Percentiles rank a stretch among this genome's conserved stretches.
Evolutionary conservation across 2,888 invertebrate genomes (phyloP).

Genomic region (Sphinx pinastri): DNA sequence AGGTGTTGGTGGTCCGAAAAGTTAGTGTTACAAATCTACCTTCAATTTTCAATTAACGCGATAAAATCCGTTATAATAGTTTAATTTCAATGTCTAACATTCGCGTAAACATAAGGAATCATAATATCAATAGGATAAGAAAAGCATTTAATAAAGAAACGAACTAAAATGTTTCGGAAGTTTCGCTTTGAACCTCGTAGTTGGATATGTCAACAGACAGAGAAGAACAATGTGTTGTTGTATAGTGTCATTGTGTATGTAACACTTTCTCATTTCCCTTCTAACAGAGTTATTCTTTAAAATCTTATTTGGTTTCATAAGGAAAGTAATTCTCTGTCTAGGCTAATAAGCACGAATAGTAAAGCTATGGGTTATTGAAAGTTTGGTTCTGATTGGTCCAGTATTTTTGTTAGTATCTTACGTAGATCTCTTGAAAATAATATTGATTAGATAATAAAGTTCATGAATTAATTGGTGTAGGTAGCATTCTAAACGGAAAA

Average conservation of each 20-base stretch:
- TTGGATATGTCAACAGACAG: neutral
- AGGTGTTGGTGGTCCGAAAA: too few relatives aligned
- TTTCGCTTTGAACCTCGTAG: neutral
- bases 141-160: neutral
- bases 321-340: neutral
- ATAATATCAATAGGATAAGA: neutral
- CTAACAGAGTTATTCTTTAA: neutral
- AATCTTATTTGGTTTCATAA: neutral
- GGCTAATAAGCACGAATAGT: neutral
- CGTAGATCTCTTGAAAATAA: too few relatives aligned
- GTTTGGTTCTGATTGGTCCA: neutral
- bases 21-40: too few relatives aligned
- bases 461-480: too few relatives aligned
- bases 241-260: neutral
- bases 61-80: too few relatives aligned
- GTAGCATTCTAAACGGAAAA: too few relatives aligned
- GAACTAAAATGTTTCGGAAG: neutral
- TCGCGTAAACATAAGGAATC: too few relatives aligned
- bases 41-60: too few relatives aligned
- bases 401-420: neutral
- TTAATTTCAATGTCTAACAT: too few relatives aligned
- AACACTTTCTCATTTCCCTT: neutral
- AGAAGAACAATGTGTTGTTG: conserved; percentile 4
- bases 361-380: neutral
- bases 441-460: too few relatives aligned